Percentiles rank a stretch among this genome's conserved stretches.
phyloP scores from a whole-genome alignment of 2,888 invertebrate species.

The Syrista parreyssii region DNA sequence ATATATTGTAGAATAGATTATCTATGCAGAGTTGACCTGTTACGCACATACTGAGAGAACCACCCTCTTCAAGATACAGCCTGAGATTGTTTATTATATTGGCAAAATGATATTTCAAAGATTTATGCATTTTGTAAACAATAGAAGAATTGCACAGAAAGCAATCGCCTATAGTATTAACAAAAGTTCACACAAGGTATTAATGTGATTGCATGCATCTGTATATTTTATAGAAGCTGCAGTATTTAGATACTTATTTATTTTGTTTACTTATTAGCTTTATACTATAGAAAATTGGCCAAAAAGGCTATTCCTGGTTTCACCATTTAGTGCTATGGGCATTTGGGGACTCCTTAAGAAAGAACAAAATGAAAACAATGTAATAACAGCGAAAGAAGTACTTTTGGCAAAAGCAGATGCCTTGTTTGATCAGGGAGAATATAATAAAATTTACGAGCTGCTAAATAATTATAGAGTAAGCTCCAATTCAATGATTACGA shows the following conservation, averaged over 20 bases:
- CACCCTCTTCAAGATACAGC: background rate
- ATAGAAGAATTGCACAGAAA: background rate
- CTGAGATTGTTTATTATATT: background rate
- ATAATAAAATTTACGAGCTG: constrained; percentile 74
- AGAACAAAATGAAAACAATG: constrained; percentile 40
- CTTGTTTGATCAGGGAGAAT: constrained; percentile 74
- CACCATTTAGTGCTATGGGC: constrained; percentile 27
- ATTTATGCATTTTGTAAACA: background rate
- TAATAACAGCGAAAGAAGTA: constrained; percentile 56
- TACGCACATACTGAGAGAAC: background rate
- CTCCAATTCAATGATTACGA: background rate
- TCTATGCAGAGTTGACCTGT: background rate
- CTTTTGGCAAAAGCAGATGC: constrained; percentile 74
- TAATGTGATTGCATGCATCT: background rate
- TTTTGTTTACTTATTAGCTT: background rate
- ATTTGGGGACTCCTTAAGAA: constrained; percentile 44
- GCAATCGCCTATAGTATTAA: background rate
- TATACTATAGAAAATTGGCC: background rate
- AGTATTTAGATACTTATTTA: background rate
- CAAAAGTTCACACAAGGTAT: background rate
- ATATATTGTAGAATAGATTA: background rate
- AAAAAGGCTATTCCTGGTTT: background rate
- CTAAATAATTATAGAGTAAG: constrained; percentile 71
- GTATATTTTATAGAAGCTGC: background rate
- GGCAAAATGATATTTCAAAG: background rate